A percentile compares a stretch with the other conserved stretches of the same genome.
phyloP scores from a whole-genome alignment of 2,113 vertebrate genomes.

The Neotragus moschatus region DNA sequence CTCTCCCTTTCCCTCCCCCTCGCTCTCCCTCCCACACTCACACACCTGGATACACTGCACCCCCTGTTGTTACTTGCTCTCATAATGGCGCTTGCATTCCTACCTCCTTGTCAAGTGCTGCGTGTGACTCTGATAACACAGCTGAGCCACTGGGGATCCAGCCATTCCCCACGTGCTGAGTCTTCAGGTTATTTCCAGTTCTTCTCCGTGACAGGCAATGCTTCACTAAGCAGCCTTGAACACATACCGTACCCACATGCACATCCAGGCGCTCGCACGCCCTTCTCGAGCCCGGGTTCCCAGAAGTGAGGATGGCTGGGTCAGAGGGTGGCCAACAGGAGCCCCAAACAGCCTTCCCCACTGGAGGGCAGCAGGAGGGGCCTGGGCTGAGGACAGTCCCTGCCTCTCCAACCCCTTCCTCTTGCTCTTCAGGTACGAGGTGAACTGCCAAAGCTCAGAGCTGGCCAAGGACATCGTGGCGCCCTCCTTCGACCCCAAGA shows the following conservation, averaged over 20 bases:
- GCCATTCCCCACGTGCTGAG: fast-evolving
- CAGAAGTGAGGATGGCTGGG: not conserved
- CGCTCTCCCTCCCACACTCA: no score
- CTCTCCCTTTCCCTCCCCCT: not conserved
- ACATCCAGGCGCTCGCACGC: fast-evolving
- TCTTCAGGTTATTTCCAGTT: not conserved
- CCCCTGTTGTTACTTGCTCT: not conserved
- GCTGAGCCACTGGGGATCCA: no score
- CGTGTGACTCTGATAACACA: not conserved
- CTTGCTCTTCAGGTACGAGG: constrained; percentile 83
- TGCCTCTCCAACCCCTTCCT: not conserved
- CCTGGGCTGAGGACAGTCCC: no score
- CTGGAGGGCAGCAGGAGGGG: fast-evolving
- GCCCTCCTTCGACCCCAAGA: constrained; percentile 88
- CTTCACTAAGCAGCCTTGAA: not conserved
- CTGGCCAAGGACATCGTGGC: constrained; percentile 90
- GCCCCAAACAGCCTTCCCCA: not conserved
- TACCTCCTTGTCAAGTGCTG: not conserved
- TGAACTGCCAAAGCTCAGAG: constrained; percentile 92
- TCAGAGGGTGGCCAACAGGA: not conserved
- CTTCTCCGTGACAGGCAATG: not conserved
- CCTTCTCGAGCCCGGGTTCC: not conserved
- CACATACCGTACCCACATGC: not conserved
- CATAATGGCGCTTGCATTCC: fast-evolving
- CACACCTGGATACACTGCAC: fast-evolving